A percentile compares a stretch with the other conserved stretches of the same genome.
These are phyloP conservation scores for Osmoderma eremita DNA, from an alignment of 2,888 invertebrate species.

Conservation along the genomic window DNA sequence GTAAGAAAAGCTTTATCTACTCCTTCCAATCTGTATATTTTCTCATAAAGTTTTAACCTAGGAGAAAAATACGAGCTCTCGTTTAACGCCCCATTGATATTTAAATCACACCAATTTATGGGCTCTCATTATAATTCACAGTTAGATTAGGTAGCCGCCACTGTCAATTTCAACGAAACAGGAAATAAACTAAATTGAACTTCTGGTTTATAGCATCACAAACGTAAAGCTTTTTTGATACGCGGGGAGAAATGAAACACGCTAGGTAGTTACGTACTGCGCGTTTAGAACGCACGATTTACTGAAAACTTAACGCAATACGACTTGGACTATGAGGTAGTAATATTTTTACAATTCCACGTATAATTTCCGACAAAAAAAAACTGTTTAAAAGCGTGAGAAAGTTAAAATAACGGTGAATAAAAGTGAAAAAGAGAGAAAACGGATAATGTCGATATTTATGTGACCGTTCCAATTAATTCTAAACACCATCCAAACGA, in stretches of 20 bases:
- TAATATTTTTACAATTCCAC: slow-evolving; percentile 20
- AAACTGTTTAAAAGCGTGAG: slow-evolving; percentile 20
- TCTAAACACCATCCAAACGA: slow-evolving; percentile 1
- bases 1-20: no score
- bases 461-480: slow-evolving; percentile 17
- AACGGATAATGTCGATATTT: slow-evolving; percentile 18
- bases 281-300: not conserved
- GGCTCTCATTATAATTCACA: slow-evolving; percentile 9
- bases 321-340: not conserved
- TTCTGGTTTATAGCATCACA: slow-evolving; percentile 20
- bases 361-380: slow-evolving; percentile 19
- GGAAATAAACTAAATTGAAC: slow-evolving; percentile 29
- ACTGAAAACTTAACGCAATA: slow-evolving; percentile 15
- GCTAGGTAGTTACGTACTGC: no score
- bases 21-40: not conserved
- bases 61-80: not conserved
- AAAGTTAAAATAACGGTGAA: slow-evolving; percentile 23
- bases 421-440: slow-evolving; percentile 27
- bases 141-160: slow-evolving; percentile 8
- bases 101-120: slow-evolving; percentile 13
- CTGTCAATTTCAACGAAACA: slow-evolving; percentile 15
- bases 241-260: not conserved
- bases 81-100: slow-evolving; percentile 13
- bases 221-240: slow-evolving; percentile 13
- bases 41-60: slow-evolving; percentile 11